A percentile compares a stretch with the other conserved stretches of the same genome.
Evolutionary conservation across 2,797 vertebrate species (phyloP).

Genomic region (Buceros bicornis): DNA sequence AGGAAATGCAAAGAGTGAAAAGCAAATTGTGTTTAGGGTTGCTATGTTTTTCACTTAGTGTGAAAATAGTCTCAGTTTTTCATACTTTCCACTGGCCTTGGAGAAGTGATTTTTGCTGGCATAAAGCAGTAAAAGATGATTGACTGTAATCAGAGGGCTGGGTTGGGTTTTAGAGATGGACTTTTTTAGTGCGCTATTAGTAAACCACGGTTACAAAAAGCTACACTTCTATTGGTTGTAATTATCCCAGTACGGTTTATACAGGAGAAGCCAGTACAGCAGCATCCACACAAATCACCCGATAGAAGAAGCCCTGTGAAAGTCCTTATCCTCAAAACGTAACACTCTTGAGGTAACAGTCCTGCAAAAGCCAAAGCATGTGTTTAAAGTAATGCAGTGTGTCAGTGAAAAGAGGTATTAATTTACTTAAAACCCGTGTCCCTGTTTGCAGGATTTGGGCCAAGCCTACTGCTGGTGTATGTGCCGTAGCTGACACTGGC

Average conservation of each 20-base stretch:
- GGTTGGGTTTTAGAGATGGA: neutral
- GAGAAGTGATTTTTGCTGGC: neutral
- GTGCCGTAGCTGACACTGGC: neutral
- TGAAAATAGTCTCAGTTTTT: neutral
- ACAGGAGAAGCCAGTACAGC: neutral
- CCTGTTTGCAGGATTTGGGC: neutral
- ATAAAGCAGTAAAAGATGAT: neutral
- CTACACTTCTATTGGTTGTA: neutral
- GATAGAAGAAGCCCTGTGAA: neutral
- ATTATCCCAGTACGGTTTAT: neutral
- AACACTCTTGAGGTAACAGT: neutral
- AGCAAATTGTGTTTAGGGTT: neutral
- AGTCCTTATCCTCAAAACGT: neutral
- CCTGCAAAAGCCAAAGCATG: neutral
- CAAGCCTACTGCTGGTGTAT: neutral
- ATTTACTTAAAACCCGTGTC: neutral
- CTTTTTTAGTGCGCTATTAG: neutral
- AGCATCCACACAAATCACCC: neutral
- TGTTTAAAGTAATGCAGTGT: neutral
- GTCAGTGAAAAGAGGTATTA: neutral
- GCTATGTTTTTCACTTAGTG: neutral
- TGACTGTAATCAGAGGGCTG: neutral
- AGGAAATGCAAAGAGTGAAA: neutral
- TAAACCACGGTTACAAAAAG: neutral
- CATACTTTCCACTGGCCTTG: neutral